These are phyloP conservation scores for Proteles cristata DNA, from an alignment of 2,113 vertebrate genomes.

Conservation along the genomic window DNA sequence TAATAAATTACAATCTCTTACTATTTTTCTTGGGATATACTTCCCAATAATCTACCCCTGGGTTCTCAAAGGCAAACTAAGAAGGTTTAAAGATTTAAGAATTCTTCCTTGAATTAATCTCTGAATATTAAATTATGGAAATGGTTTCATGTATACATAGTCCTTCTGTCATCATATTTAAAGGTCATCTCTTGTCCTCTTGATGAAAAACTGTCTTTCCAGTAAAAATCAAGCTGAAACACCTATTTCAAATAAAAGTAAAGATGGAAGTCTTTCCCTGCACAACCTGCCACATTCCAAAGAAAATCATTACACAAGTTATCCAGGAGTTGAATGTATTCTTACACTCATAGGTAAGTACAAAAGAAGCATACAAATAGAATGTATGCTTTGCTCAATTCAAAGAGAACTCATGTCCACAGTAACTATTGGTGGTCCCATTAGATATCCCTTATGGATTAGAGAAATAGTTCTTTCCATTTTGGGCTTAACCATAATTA, in stretches of 20 bases:
- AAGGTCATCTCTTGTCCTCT: conserved; percentile 31
- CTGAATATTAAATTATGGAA: conserved; percentile 35
- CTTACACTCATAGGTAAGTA: background rate
- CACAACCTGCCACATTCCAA: background rate
- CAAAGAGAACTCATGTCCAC: background rate
- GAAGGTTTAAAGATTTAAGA: background rate
- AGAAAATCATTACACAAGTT: background rate
- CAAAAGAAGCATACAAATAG: background rate
- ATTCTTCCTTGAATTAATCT: conserved; percentile 18
- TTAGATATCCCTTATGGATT: background rate
- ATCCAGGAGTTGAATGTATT: background rate
- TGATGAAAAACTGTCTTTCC: background rate
- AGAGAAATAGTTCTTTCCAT: background rate
- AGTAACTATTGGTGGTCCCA: background rate
- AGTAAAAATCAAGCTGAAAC: background rate
- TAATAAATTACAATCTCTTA: background rate
- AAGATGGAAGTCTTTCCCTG: background rate
- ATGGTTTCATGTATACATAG: background rate
- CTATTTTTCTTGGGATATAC: background rate
- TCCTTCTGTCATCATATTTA: conserved; percentile 11
- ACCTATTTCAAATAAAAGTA: conserved; percentile 13
- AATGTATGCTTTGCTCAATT: background rate
- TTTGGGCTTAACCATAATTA: background rate
- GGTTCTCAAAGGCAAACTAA: background rate
- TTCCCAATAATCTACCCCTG: background rate